Evolutionary conservation across 2,113 vertebrate genomes (phyloP), one percentile per base, ranked within the genome.

Genomic region (Nanger granti): DNA sequence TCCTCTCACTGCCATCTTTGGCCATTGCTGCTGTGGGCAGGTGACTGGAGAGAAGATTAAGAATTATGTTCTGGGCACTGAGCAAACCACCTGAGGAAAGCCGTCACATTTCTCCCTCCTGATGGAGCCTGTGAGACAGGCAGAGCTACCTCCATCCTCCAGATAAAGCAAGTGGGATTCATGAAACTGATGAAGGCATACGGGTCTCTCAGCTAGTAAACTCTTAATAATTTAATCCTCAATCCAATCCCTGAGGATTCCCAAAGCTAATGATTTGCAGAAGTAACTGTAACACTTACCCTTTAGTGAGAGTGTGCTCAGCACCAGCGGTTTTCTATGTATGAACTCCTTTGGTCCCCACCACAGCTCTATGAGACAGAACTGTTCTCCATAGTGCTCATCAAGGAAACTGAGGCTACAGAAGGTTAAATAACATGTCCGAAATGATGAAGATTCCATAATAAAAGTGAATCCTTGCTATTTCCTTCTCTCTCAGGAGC

Each of bases 311-410:
- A 24, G 7, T 7, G 6, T 55, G 17, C 13, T 31, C 34, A 49
- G 3, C 8, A 31, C 31, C 3, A 17, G 11, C 13, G 4, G 13
- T 17, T 62, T 92, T 52, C 55, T 76, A 2, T 14, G 1, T 54
- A 31, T 12, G 28, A 34, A 44, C 12, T 44, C 14, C 13, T 59
- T 22, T 2, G 5, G 34, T 57, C 7, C 1, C 18, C 1, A 28
- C 17, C 76, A n/a, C 4, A 26, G 17, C 11, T 11, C 57, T 20
- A 0, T 15, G 34, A 41, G 9, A 3, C 13, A 52, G 9, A 49
- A 24, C 3, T 10, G 3, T 29, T 49, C 54, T 60, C 9, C 59
- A 52, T 5, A 52, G 15, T n/a, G 12, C 15, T 73, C 49, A 57
- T 34, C 41, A 69, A 76, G 9, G 5, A 59, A 87, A 87, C 4